A percentile compares a stretch with the other conserved stretches of the same genome.
phyloP scores from a whole-genome alignment of 2,888 invertebrate species.

The Chloromyia formosa region DNA sequence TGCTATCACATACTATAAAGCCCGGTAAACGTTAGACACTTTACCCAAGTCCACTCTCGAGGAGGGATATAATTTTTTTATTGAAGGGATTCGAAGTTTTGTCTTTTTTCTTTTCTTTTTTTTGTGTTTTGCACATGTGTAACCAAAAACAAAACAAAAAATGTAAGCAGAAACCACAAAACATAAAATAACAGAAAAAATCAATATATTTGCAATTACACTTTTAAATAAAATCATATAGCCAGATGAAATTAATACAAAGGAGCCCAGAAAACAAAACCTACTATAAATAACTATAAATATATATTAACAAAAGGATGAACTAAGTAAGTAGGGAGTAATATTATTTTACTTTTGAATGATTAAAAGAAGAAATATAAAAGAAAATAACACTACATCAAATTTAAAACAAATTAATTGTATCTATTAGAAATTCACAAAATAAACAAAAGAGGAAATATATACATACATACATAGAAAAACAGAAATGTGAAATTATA shows the following conservation, averaged over 20 bases:
- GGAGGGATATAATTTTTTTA: too few relatives aligned
- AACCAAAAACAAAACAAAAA: constrained; percentile 20
- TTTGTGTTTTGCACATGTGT: constrained; percentile 1
- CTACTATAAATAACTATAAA: too few relatives aligned
- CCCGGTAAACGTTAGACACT: constrained; percentile 59
- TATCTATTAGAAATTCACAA: constrained; percentile 6
- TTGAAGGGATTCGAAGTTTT: too few relatives aligned
- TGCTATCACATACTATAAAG: constrained; percentile 82
- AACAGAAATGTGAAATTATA: neutral
- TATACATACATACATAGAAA: neutral
- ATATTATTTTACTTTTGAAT: too few relatives aligned
- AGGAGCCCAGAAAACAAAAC: too few relatives aligned
- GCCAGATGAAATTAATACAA: too few relatives aligned
- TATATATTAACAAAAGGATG: too few relatives aligned
- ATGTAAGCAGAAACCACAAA: neutral
- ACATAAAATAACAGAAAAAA: constrained; percentile 2
- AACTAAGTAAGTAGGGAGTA: too few relatives aligned
- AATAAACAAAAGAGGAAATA: neutral
- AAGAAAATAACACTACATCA: neutral
- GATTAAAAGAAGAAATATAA: neutral
- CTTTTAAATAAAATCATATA: constrained; percentile 14
- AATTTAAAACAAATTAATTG: too few relatives aligned
- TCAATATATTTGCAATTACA: constrained; percentile 7
- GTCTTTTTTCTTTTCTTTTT: neutral
- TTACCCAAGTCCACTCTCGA: neutral